Evolutionary conservation across 2,113 vertebrate genomes (phyloP).

Genomic region (Synodontis membranacea): DNA sequence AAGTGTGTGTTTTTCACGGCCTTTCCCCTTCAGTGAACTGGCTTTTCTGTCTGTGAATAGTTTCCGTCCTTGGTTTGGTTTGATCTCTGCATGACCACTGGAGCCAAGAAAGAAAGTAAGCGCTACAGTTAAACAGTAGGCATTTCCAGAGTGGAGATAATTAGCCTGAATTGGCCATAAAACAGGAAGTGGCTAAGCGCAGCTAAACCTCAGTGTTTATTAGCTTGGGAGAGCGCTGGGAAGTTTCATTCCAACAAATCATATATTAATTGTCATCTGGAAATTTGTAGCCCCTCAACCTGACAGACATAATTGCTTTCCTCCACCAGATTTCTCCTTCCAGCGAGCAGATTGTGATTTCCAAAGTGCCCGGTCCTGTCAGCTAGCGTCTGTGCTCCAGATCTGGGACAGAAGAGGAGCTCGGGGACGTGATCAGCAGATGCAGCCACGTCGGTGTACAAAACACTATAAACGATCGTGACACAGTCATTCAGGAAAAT

Average conservation of each 20-base stretch:
- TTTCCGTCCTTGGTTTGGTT: neutral
- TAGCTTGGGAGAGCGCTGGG: neutral
- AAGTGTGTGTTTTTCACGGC: neutral
- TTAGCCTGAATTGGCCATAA: neutral
- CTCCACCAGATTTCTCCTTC: conserved; percentile 73
- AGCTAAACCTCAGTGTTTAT: neutral
- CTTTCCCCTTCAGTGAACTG: neutral
- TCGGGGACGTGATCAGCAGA: conserved; percentile 76
- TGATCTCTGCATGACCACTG: neutral
- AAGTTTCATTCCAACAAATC: neutral
- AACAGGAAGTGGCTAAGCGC: neutral
- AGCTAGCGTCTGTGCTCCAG: conserved; percentile 80
- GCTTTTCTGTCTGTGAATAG: neutral
- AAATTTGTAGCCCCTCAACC: neutral
- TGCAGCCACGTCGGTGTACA: conserved; percentile 73
- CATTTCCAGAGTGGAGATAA: neutral
- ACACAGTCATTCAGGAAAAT: conserved; percentile 1
- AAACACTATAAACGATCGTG: conserved; percentile 15
- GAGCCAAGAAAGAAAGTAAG: neutral
- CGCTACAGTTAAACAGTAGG: neutral
- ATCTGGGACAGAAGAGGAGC: conserved; percentile 79
- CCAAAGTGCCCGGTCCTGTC: conserved; percentile 67
- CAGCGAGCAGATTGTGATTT: conserved; percentile 72
- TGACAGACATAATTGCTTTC: conserved; percentile 12
- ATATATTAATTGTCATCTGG: conserved; percentile 7